These are phyloP conservation scores for Mayetiola destructor DNA, from an alignment of 2,888 invertebrate species.

Conservation along the genomic window DNA sequence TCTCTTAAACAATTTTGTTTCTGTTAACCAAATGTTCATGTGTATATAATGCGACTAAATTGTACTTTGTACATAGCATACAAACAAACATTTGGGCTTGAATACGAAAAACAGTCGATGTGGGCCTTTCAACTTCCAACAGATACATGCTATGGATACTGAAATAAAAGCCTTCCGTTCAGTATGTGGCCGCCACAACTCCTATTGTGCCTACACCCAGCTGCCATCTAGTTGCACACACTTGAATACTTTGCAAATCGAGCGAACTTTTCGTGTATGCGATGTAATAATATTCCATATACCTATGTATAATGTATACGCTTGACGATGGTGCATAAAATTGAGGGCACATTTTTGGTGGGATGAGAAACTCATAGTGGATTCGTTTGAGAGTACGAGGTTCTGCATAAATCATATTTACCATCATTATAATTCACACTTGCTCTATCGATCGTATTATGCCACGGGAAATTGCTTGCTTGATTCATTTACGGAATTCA, in stretches of 20 bases:
- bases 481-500: no score
- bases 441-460: no score
- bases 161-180: not conserved
- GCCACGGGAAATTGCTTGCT: no score
- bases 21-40: not conserved
- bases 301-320: slow-evolving; percentile 1
- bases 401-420: no score
- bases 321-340: slow-evolving; percentile 8
- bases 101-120: slow-evolving; percentile 1
- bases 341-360: slow-evolving; percentile 3
- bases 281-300: slow-evolving; percentile 2
- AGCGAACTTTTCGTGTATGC: not conserved
- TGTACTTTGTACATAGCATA: not conserved
- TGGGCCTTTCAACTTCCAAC: not conserved
- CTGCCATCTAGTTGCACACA: slow-evolving; percentile 7
- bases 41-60: slow-evolving; percentile 1
- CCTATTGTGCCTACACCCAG: slow-evolving; percentile 10
- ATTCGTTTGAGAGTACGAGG: no score
- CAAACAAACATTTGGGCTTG: not conserved
- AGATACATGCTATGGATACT: slow-evolving; percentile 1
- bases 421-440: no score
- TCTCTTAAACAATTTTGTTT: slow-evolving; percentile 6
- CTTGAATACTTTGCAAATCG: not conserved
- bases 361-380: slow-evolving; percentile 11
- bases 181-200: not conserved